These are phyloP conservation scores for Orchesella flavescens DNA, from an alignment of 2,888 invertebrate species.

Conservation along the genomic window DNA sequence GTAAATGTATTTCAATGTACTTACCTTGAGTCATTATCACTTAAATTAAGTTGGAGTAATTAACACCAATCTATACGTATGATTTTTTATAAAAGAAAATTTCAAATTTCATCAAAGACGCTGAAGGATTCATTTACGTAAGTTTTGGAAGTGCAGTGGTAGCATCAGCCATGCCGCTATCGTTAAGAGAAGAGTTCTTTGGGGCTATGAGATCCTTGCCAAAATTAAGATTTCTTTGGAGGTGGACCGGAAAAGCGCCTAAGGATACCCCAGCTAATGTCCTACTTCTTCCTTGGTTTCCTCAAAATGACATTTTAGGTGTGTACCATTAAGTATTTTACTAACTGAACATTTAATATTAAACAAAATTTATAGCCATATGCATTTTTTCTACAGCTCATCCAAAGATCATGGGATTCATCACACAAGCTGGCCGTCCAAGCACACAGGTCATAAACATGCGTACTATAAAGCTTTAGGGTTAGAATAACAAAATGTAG, in stretches of 20 bases:
- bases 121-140: constrained; percentile 66
- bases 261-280: constrained; percentile 68
- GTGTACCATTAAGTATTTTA: too few species aligned
- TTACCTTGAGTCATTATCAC: not conserved
- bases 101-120: constrained; percentile 59
- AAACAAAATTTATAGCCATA: too few species aligned
- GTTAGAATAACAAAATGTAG: too few species aligned
- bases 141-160: constrained; percentile 66
- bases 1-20: too few species aligned
- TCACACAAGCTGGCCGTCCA: constrained; percentile 57
- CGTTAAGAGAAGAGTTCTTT: constrained; percentile 57
- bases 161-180: constrained; percentile 26
- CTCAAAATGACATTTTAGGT: constrained; percentile 71
- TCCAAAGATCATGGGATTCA: constrained; percentile 64
- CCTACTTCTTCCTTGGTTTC: constrained; percentile 69
- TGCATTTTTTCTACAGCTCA: constrained; percentile 8
- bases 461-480: too few species aligned
- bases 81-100: too few species aligned
- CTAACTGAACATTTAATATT: too few species aligned
- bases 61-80: not conserved
- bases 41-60: not conserved
- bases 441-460: constrained; percentile 63
- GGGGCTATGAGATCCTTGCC: constrained; percentile 58
- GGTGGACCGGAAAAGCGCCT: constrained; percentile 68
- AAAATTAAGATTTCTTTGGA: constrained; percentile 69